Conservation (phyloP, 2,113 vertebrate genomes). For the Aegotheles bennettii region DNA sequence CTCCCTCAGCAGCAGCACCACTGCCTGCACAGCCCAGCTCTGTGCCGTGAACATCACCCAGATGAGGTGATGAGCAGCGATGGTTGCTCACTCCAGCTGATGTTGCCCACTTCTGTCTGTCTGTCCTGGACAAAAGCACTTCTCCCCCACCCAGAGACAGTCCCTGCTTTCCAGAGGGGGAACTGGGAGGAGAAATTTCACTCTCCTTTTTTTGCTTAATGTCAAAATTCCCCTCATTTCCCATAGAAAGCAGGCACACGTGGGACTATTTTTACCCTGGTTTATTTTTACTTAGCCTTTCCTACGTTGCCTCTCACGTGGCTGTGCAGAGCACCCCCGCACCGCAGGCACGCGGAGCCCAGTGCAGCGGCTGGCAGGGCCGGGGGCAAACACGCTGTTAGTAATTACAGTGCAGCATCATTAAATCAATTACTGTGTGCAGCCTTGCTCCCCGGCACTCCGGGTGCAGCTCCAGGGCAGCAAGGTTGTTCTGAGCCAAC, state of each 20-base stretch:
- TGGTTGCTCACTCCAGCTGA: accelerated
- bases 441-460: not conserved
- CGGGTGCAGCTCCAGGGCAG: not conserved
- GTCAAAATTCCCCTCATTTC: not conserved
- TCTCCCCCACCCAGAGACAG: not conserved
- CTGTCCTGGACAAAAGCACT: not conserved
- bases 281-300: slow-evolving; percentile 44
- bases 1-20: no score
- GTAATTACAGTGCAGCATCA: not conserved
- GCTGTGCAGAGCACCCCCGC: not conserved
- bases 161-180: not conserved
- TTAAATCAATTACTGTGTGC: not conserved
- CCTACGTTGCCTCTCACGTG: not conserved
- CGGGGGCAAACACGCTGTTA: accelerated
- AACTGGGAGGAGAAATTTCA: not conserved
- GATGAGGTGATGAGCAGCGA: not conserved
- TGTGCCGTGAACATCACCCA: not conserved
- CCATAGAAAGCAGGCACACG: not conserved
- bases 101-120: not conserved
- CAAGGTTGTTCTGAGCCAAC: accelerated
- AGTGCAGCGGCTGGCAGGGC: not conserved
- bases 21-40: no score
- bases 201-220: not conserved
- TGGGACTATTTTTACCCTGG: slow-evolving; percentile 40
- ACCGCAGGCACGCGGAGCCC: not conserved